These are phyloP conservation scores for Neodiprion virginianus DNA, from an alignment of 1,140 invertebrate species.

Conservation along the genomic window DNA sequence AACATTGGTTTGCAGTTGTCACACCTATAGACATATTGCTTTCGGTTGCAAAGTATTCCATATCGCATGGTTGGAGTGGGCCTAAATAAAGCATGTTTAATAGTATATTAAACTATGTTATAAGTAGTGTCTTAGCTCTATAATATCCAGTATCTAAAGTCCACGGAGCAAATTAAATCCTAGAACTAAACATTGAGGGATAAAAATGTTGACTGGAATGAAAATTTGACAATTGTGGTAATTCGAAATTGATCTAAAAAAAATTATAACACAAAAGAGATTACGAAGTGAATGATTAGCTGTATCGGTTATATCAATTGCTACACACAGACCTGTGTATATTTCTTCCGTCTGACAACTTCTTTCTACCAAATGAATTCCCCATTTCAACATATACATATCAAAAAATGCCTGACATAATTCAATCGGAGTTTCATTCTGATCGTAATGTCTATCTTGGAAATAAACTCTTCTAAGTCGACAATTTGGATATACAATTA, in stretches of 20 bases:
- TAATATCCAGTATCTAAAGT: no score
- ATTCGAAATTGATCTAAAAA: no score
- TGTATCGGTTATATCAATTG: neutral
- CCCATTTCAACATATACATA: slow-evolving; percentile 30
- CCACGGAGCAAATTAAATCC: no score
- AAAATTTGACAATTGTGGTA: no score
- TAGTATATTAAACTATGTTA: neutral
- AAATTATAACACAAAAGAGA: no score
- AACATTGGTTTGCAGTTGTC: neutral
- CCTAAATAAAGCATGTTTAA: slow-evolving; percentile 3
- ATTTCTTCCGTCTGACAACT: slow-evolving; percentile 29
- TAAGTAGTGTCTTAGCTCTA: no score
- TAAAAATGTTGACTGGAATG: no score
- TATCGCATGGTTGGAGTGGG: slow-evolving; percentile 11
- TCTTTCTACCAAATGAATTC: slow-evolving; percentile 26
- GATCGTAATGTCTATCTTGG: slow-evolving; percentile 35
- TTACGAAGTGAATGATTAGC: neutral
- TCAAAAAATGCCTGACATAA: slow-evolving; percentile 29
- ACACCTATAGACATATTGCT: slow-evolving; percentile 10
- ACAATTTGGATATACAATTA: slow-evolving; percentile 34
- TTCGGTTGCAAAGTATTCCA: slow-evolving; percentile 9
- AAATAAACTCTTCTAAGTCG: slow-evolving; percentile 31
- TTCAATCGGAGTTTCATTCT: slow-evolving; percentile 27
- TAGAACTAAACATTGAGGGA: no score
- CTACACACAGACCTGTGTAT: neutral